These are phyloP conservation scores for Balaeniceps rex DNA, from an alignment of 2,113 vertebrate species.

Conservation along the genomic window DNA sequence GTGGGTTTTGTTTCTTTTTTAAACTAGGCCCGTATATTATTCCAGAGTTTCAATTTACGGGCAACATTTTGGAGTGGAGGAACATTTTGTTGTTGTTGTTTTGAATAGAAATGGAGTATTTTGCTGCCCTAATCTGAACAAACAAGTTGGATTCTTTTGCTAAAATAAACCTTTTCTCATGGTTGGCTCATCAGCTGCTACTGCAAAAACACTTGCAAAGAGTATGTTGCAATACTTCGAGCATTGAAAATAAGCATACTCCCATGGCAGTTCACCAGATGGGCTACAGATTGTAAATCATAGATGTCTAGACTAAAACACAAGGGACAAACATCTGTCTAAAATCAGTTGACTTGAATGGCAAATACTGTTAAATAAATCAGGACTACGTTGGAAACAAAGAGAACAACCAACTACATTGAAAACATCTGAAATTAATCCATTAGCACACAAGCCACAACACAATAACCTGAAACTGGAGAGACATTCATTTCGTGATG, in stretches of 20 bases:
- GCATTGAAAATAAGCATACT: slow-evolving; percentile 56
- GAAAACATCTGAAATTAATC: slow-evolving; percentile 61
- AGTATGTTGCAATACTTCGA: slow-evolving; percentile 50
- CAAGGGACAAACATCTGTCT: slow-evolving; percentile 69
- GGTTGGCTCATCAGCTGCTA: slow-evolving; percentile 22
- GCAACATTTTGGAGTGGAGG: background rate
- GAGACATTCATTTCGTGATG: background rate
- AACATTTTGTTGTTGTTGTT: background rate
- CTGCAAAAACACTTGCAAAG: slow-evolving; percentile 62
- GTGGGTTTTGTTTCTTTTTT: background rate
- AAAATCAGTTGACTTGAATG: slow-evolving; percentile 64
- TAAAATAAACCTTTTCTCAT: slow-evolving; percentile 50
- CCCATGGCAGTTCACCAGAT: slow-evolving; percentile 65
- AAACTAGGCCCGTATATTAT: background rate
- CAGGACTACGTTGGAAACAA: slow-evolving; percentile 43
- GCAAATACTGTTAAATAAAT: slow-evolving; percentile 66
- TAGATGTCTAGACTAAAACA: slow-evolving; percentile 63
- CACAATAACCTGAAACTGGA: slow-evolving; percentile 30
- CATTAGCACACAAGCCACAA: slow-evolving; percentile 29
- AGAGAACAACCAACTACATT: background rate
- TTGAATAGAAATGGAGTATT: background rate
- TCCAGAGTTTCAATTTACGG: background rate
- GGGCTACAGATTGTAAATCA: slow-evolving; percentile 62
- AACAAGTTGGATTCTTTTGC: background rate
- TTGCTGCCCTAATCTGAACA: background rate